A percentile compares a stretch with the other conserved stretches of the same genome.
Conservation (phyloP, 2,113 vertebrate genomes). For the Vulpes lagopus region DNA sequence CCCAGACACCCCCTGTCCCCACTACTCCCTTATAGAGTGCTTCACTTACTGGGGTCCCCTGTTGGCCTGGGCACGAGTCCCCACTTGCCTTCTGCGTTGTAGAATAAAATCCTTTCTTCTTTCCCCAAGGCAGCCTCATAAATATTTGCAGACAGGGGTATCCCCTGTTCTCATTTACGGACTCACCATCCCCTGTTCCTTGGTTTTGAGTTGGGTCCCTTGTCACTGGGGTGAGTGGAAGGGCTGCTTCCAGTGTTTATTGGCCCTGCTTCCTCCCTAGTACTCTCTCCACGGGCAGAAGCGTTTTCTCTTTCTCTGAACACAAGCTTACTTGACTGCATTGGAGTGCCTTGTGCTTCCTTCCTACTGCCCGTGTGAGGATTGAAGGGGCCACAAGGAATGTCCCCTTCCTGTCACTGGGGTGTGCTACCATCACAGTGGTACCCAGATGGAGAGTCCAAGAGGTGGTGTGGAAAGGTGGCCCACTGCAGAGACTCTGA, state of each 20-base stretch:
- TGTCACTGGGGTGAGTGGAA: not conserved
- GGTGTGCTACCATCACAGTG: not conserved
- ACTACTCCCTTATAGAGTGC: not conserved
- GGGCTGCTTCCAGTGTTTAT: not conserved
- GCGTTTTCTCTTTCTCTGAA: not conserved
- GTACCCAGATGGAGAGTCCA: fast-evolving
- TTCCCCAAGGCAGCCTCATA: not conserved
- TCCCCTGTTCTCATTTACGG: not conserved
- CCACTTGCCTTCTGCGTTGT: not conserved
- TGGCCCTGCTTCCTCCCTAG: not conserved
- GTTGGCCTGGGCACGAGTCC: not conserved
- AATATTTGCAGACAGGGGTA: not conserved
- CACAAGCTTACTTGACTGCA: not conserved
- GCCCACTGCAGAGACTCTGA: not conserved
- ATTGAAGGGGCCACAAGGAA: not conserved
- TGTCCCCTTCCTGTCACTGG: not conserved
- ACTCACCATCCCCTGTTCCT: not conserved
- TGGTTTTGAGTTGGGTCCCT: not conserved
- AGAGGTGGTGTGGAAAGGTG: not conserved
- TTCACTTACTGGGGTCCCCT: not conserved
- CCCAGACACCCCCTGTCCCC: not conserved
- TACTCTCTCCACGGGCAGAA: not conserved
- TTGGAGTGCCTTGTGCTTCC: not conserved
- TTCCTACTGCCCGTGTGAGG: not conserved
- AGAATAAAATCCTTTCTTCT: not conserved